Percentiles rank a stretch among this genome's conserved stretches.
Conservation (phyloP, 2,888 invertebrate species). For the Epiblema foenella region DNA sequence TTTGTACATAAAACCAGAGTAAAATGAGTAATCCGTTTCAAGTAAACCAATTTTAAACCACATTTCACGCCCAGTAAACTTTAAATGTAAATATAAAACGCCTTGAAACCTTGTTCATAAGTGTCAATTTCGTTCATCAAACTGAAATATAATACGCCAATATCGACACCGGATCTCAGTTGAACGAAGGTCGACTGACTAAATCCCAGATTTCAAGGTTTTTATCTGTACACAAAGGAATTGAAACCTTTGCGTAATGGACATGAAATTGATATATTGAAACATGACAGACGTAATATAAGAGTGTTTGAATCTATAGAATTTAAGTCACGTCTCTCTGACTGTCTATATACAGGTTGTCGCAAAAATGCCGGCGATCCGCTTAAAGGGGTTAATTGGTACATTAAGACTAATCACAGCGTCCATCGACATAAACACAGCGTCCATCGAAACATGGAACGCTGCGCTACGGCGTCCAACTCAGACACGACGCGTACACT, state of each 20-base stretch:
- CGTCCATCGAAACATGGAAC: no score
- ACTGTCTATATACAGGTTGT: background rate
- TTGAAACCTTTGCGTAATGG: constrained; percentile 2
- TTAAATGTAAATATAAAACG: background rate
- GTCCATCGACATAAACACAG: no score
- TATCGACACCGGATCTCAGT: constrained; percentile 25
- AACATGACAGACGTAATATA: constrained; percentile 12
- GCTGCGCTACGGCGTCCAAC: no score
- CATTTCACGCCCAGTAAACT: background rate
- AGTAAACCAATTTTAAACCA: background rate
- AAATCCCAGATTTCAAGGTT: constrained; percentile 33
- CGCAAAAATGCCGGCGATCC: no score
- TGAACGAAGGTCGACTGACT: constrained; percentile 20
- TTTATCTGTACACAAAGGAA: constrained; percentile 13
- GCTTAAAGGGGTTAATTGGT: no score
- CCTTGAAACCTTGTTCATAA: constrained; percentile 10
- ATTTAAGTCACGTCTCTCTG: background rate
- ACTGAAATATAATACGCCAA: constrained; percentile 24
- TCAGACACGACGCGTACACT: no score
- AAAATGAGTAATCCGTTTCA: background rate
- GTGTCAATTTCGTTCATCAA: constrained; percentile 7
- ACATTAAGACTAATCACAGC: no score
- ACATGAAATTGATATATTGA: constrained; percentile 14
- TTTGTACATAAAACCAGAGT: background rate
- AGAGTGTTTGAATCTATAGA: background rate